These are phyloP conservation scores for Volucella inanis DNA, from an alignment of 2,888 invertebrate species.

Conservation along the genomic window DNA sequence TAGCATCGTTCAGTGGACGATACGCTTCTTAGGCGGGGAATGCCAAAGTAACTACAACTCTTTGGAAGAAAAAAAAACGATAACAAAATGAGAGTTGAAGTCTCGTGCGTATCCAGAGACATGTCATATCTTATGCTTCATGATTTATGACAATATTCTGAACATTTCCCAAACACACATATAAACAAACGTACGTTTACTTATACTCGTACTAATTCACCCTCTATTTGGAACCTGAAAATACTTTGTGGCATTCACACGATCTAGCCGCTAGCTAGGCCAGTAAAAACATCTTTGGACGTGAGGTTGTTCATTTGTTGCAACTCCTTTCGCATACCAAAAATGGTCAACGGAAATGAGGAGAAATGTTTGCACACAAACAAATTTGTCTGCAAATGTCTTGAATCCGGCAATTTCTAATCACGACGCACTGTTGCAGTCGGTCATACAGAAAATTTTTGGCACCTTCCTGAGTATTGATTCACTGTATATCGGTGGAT, in stretches of 20 bases:
- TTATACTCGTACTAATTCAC: background rate
- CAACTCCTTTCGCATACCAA: constrained; percentile 56
- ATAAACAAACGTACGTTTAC: background rate
- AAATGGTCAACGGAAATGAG: constrained; percentile 69
- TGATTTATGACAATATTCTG: constrained; percentile 72
- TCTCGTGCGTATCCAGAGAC: constrained; percentile 70
- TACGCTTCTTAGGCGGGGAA: constrained; percentile 57
- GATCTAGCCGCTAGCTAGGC: constrained; percentile 53
- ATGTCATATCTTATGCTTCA: constrained; percentile 73
- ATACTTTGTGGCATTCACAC: constrained; percentile 53
- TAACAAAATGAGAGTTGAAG: constrained; percentile 34
- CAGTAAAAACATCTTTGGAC: constrained; percentile 42
- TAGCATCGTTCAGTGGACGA: background rate
- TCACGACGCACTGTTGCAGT: constrained; percentile 3
- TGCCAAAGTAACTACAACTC: constrained; percentile 65
- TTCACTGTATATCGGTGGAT: background rate
- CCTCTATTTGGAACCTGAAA: constrained; percentile 38
- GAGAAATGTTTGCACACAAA: constrained; percentile 46
- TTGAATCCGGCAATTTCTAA: background rate
- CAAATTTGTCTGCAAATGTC: constrained; percentile 25
- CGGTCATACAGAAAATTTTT: constrained; percentile 6
- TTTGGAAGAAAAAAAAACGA: constrained; percentile 19
- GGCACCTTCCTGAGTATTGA: background rate
- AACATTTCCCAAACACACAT: constrained; percentile 59
- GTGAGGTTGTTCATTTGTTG: constrained; percentile 59